phyloP scores from a whole-genome alignment of 2,797 vertebrate species.

The Helicolenus hilgendorfi region DNA sequence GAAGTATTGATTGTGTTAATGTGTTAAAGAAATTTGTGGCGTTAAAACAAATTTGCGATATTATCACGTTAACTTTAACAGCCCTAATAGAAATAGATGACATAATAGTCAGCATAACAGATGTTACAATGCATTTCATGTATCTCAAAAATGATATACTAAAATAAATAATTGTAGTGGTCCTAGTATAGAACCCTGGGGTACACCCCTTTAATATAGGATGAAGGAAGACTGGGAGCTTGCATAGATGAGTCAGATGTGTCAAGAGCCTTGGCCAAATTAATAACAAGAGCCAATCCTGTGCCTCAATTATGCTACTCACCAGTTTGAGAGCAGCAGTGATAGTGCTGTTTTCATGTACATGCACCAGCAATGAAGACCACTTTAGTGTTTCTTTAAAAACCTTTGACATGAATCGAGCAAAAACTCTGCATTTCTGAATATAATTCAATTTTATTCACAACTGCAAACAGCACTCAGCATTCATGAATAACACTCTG shows the following conservation, averaged over 20 bases:
- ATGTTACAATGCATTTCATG: not conserved
- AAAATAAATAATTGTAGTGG: not conserved
- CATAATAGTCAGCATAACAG: not conserved
- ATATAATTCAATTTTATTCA: not conserved
- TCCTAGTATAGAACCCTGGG: not conserved
- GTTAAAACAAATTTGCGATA: not conserved
- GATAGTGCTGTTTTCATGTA: not conserved
- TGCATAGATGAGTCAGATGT: not conserved
- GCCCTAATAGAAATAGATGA: not conserved
- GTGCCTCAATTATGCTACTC: not conserved
- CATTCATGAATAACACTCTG: constrained; percentile 13
- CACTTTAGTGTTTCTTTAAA: not conserved
- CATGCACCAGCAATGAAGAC: not conserved
- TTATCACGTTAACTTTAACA: not conserved
- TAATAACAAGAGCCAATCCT: not conserved
- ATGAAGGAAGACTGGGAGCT: not conserved
- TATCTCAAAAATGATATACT: not conserved
- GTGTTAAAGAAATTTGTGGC: not conserved
- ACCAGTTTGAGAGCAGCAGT: not conserved
- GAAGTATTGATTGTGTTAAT: too few relatives aligned
- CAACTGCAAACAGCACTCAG: not conserved
- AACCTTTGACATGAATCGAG: not conserved
- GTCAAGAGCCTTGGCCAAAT: not conserved
- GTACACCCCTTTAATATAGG: not conserved
- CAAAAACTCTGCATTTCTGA: not conserved